A percentile compares a stretch with the other conserved stretches of the same genome.
phyloP scores from a whole-genome alignment of 2,113 vertebrate species.

The Ellobius talpinus region DNA sequence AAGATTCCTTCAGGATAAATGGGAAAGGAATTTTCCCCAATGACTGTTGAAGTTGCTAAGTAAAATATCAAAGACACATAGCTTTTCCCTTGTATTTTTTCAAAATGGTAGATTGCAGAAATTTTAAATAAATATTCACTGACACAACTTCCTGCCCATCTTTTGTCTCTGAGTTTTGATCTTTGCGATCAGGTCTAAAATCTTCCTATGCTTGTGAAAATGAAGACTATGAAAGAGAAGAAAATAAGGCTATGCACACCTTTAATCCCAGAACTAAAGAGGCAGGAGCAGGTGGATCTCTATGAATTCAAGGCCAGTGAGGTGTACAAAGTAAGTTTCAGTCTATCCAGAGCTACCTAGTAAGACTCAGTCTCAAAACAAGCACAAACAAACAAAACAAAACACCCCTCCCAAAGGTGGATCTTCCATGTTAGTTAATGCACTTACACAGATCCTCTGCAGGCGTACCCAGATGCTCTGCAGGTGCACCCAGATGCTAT shows the following conservation, averaged over 20 bases:
- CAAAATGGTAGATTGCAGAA: not conserved
- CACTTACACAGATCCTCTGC: not conserved
- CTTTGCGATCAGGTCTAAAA: slow-evolving; percentile 68
- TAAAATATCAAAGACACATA: slow-evolving; percentile 82
- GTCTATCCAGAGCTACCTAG: not conserved
- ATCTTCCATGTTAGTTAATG: not conserved
- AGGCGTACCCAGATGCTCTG: not conserved
- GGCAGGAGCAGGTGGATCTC: not conserved
- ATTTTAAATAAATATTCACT: slow-evolving; percentile 63
- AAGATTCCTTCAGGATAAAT: slow-evolving; percentile 76
- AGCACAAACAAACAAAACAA: not conserved
- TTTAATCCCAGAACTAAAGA: not conserved
- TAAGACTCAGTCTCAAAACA: not conserved
- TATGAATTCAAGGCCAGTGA: not conserved
- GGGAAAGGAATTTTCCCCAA: slow-evolving; percentile 75
- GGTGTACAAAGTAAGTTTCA: not conserved
- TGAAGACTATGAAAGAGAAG: not conserved
- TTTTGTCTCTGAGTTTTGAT: slow-evolving; percentile 77
- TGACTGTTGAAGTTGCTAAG: slow-evolving; percentile 81
- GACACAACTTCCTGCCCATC: slow-evolving; percentile 60
- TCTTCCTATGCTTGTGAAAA: not conserved
- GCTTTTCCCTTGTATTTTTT: slow-evolving; percentile 73
- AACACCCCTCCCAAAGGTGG: not conserved
- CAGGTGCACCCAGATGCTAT: not conserved
- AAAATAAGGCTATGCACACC: not conserved